Percentiles rank a stretch among this genome's conserved stretches.
Evolutionary conservation across 2,113 vertebrate genomes (phyloP).

Genomic region (Tetrax tetrax): DNA sequence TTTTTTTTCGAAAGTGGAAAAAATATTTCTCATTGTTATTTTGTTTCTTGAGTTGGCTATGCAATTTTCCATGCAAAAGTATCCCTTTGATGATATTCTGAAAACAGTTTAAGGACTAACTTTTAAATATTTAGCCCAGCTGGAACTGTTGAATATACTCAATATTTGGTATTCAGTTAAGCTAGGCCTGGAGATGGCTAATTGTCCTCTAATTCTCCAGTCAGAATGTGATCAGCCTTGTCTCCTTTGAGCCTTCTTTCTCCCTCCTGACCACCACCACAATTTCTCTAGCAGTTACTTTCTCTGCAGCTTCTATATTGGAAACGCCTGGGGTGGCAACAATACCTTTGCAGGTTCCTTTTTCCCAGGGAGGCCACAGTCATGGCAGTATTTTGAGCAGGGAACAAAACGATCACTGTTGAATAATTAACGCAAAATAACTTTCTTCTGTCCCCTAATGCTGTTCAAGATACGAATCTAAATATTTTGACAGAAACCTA

Average conservation of each 20-base stretch:
- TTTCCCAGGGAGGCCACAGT: not conserved
- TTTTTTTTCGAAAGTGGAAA: not conserved
- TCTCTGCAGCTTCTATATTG: not conserved
- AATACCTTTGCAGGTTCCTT: not conserved
- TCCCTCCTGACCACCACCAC: not conserved
- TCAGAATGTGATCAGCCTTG: not conserved
- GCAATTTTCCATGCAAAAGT: not conserved
- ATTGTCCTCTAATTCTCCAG: not conserved
- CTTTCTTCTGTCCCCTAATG: not conserved
- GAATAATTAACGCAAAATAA: not conserved
- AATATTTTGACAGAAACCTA: not conserved
- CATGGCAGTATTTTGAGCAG: not conserved
- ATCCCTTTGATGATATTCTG: not conserved
- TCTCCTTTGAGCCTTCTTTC: not conserved
- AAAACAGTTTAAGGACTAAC: not conserved
- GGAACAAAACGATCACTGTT: not conserved
- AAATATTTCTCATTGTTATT: not conserved
- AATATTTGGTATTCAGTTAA: not conserved
- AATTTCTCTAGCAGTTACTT: not conserved
- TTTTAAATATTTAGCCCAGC: not conserved
- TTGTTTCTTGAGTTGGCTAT: not conserved
- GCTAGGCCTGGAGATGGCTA: not conserved
- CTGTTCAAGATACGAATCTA: not conserved
- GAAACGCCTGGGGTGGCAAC: accelerated
- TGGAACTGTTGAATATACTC: not conserved